These are phyloP conservation scores for Melikaiella ostensackeni DNA, from an alignment of 2,888 invertebrate species.

Conservation along the genomic window DNA sequence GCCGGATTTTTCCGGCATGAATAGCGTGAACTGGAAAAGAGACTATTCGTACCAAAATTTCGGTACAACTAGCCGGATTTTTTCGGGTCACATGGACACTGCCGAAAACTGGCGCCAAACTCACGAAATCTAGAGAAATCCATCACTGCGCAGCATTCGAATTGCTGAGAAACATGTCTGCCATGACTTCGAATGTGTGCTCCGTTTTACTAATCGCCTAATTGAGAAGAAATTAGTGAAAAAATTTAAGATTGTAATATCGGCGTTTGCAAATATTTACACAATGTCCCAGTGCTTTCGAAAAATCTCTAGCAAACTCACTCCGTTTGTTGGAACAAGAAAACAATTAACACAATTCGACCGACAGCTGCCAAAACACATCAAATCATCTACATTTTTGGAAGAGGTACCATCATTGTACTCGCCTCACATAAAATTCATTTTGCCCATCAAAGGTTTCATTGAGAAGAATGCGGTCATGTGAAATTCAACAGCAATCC, in stretches of 20 bases:
- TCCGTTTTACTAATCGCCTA: not conserved
- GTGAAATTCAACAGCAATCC: not conserved
- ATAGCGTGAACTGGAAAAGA: no score
- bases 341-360: constrained; percentile 79
- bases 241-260: not conserved
- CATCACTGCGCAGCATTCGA: no score
- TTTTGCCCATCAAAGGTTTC: not conserved
- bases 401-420: constrained; percentile 78
- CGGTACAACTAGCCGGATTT: no score
- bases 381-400: constrained; percentile 78
- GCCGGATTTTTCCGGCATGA: no score
- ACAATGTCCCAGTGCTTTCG: constrained; percentile 81
- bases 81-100: no score
- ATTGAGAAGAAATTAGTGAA: not conserved
- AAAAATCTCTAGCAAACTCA: constrained; percentile 79
- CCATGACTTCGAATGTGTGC: not conserved
- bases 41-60: no score
- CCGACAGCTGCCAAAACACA: constrained; percentile 77
- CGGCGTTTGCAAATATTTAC: constrained; percentile 61
- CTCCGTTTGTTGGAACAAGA: constrained; percentile 79
- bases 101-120: no score
- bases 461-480: not conserved
- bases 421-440: not conserved
- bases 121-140: no score
- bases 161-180: no score